phyloP scores from a whole-genome alignment of 2,113 vertebrate species.

The Syngnathus typhle region DNA sequence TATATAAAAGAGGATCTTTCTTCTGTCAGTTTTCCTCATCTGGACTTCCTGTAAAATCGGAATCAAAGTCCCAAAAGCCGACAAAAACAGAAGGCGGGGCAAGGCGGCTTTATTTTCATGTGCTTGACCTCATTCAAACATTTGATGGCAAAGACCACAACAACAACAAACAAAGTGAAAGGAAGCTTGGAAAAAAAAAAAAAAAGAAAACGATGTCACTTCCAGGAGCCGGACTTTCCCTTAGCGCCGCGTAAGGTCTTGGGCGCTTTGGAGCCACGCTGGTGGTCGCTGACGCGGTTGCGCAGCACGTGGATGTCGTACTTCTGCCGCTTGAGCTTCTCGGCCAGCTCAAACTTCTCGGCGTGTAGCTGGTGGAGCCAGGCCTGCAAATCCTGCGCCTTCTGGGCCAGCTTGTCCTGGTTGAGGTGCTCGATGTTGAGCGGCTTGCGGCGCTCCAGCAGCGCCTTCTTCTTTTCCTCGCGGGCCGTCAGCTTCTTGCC shows the following conservation, averaged over 20 bases:
- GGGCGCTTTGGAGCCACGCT: conserved; percentile 80
- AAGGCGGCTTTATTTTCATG: no score
- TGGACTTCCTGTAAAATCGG: no score
- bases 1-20: conserved; percentile 42
- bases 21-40: neutral
- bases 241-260: conserved; percentile 63
- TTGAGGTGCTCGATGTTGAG: conserved; percentile 76
- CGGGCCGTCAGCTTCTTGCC: conserved; percentile 74
- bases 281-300: conserved; percentile 90
- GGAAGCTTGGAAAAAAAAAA: no score
- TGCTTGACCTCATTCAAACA: neutral
- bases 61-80: no score
- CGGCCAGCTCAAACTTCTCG: conserved; percentile 89
- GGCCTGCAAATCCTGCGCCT: conserved; percentile 86
- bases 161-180: no score
- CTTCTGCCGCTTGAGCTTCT: conserved; percentile 92
- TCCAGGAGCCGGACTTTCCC: conserved; percentile 69
- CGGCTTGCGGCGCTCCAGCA: conserved; percentile 70
- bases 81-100: no score
- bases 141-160: neutral
- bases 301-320: conserved; percentile 90
- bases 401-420: conserved; percentile 78
- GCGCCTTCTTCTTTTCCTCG: conserved; percentile 74
- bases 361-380: conserved; percentile 82
- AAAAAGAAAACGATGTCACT: conserved; percentile 50